phyloP scores from a whole-genome alignment of 2,113 vertebrate genomes.

The Aspiorhynchus laticeps region DNA sequence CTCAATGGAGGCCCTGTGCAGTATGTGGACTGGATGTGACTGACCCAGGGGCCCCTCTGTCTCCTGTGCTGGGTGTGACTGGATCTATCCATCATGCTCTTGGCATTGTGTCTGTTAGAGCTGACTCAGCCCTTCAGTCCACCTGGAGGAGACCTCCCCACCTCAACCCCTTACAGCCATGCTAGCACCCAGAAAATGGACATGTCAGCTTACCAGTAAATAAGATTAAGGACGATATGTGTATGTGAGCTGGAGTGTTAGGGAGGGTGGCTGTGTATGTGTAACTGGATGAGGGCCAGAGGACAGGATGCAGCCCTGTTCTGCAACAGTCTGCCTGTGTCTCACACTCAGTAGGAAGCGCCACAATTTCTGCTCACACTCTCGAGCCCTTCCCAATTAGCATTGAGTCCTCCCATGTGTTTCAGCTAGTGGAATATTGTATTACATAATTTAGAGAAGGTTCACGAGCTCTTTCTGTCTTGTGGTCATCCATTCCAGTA shows the following conservation, averaged over 20 bases:
- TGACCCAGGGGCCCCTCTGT: slow-evolving; percentile 10
- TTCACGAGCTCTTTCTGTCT: neutral
- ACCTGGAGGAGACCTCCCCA: slow-evolving; percentile 38
- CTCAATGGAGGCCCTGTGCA: neutral
- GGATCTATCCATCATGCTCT: slow-evolving; percentile 31
- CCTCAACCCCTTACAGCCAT: slow-evolving; percentile 11
- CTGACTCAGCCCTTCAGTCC: slow-evolving; percentile 29
- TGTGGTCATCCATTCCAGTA: neutral
- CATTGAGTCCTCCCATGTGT: neutral
- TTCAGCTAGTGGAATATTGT: neutral
- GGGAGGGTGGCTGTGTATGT: slow-evolving; percentile 6
- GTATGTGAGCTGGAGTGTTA: neutral
- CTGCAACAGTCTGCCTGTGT: neutral
- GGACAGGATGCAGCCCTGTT: slow-evolving; percentile 8
- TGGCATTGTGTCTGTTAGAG: neutral
- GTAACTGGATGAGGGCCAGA: slow-evolving; percentile 34
- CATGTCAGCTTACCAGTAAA: slow-evolving; percentile 44
- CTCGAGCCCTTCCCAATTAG: neutral
- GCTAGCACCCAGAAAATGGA: slow-evolving; percentile 30
- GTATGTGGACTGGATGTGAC: neutral
- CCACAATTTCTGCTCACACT: neutral
- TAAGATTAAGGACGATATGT: slow-evolving; percentile 35
- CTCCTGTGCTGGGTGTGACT: slow-evolving; percentile 30
- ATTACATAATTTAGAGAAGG: neutral
- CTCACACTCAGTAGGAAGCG: slow-evolving; percentile 28